A percentile compares a stretch with the other conserved stretches of the same genome.
Evolutionary conservation across 2,888 invertebrate genomes (phyloP).

Genomic region (Eumacrocentrus americanus): DNA sequence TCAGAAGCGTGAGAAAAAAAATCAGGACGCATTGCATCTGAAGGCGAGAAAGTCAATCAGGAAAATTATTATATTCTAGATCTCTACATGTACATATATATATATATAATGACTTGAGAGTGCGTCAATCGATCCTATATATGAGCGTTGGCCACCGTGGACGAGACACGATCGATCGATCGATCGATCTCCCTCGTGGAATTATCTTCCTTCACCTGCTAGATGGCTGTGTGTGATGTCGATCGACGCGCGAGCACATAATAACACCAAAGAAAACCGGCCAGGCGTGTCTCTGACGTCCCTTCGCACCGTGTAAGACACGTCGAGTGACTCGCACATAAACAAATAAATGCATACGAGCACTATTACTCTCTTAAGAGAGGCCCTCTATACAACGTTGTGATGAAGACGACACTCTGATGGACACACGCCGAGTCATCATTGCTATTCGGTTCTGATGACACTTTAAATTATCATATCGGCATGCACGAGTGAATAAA

Average conservation of each 20-base stretch:
- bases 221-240: slow-evolving; percentile 11
- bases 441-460: slow-evolving; percentile 14
- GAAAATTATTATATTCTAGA: not conserved
- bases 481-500: not conserved
- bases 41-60: slow-evolving; percentile 20
- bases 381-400: too few relatives aligned
- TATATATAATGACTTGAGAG: not conserved
- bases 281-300: not conserved
- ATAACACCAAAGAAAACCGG: not conserved
- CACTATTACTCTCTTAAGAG: too few relatives aligned
- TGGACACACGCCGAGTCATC: slow-evolving; percentile 25
- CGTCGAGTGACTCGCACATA: slow-evolving; percentile 17
- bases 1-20: slow-evolving; percentile 11
- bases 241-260: too few relatives aligned
- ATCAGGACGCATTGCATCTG: slow-evolving; percentile 8
- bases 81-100: too few relatives aligned
- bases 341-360: slow-evolving; percentile 19
- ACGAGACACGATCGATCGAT: slow-evolving; percentile 39
- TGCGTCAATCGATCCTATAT: not conserved
- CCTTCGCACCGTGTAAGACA: slow-evolving; percentile 4
- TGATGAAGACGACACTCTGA: not conserved
- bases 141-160: slow-evolving; percentile 38
- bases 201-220: slow-evolving; percentile 22
- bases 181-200: slow-evolving; percentile 37
- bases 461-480: slow-evolving; percentile 28